Evolutionary conservation across 2,797 vertebrate species (phyloP).

Genomic region (Enteromius paludinosus): DNA sequence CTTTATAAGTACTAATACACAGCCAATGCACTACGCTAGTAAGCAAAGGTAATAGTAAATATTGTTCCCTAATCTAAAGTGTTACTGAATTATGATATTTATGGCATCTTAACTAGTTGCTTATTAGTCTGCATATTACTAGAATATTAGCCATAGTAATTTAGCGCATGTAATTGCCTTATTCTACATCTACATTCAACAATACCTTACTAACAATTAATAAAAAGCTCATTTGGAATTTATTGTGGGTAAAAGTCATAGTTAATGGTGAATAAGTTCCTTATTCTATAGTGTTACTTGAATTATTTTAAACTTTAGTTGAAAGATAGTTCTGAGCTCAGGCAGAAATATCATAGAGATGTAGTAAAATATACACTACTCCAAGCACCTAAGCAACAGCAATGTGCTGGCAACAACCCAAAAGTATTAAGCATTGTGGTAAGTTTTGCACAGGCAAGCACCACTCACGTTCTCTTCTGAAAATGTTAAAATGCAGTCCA

Average conservation of each 20-base stretch:
- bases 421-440: not conserved
- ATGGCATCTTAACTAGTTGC: no score
- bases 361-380: conserved; percentile 3
- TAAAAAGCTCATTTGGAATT: no score
- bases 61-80: not conserved
- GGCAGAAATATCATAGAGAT: not conserved
- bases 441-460: not conserved
- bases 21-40: not conserved
- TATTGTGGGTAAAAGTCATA: no score
- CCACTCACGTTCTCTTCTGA: not conserved
- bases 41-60: not conserved
- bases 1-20: not conserved
- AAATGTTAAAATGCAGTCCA: not conserved
- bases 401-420: not conserved
- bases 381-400: not conserved
- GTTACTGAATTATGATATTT: not conserved
- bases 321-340: not conserved
- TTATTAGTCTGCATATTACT: no score
- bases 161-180: no score
- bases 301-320: not conserved
- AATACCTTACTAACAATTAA: no score
- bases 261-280: not conserved
- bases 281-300: not conserved
- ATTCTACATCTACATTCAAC: no score
- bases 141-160: no score